Evolutionary conservation across 2,888 invertebrate genomes (phyloP).

Genomic region (Tetramorium bicarinatum): DNA sequence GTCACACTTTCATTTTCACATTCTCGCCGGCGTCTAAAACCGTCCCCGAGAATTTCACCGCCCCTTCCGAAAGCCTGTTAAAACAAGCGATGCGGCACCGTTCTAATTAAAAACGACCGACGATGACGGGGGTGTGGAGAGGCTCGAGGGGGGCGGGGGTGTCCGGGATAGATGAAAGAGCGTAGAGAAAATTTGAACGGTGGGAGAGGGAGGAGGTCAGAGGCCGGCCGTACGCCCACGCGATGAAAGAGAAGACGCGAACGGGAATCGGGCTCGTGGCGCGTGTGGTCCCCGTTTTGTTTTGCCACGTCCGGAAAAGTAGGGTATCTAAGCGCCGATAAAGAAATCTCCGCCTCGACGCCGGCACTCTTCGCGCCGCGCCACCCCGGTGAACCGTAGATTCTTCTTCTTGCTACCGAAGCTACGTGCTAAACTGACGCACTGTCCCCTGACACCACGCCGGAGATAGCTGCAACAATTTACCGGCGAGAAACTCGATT

Average conservation of each 20-base stretch:
- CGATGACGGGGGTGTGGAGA: background rate
- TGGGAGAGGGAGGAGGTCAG: background rate
- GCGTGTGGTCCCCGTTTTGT: slow-evolving; percentile 71
- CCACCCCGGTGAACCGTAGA: background rate
- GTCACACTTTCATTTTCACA: slow-evolving; percentile 51
- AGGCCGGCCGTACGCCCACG: slow-evolving; percentile 46
- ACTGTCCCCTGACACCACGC: background rate
- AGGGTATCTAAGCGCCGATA: slow-evolving; percentile 79
- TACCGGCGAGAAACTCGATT: slow-evolving; percentile 3
- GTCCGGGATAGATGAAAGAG: slow-evolving; percentile 34
- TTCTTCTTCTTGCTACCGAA: slow-evolving; percentile 7
- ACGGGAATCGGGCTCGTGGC: slow-evolving; percentile 47
- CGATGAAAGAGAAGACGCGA: slow-evolving; percentile 41
- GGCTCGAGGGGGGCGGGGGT: background rate
- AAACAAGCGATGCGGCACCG: slow-evolving; percentile 52
- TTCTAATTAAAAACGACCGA: slow-evolving; percentile 42
- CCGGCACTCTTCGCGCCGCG: background rate
- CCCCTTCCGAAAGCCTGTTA: slow-evolving; percentile 29
- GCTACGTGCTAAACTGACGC: slow-evolving; percentile 34
- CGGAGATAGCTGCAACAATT: background rate
- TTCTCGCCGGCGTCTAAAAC: slow-evolving; percentile 44
- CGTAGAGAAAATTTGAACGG: slow-evolving; percentile 17
- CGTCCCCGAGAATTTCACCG: slow-evolving; percentile 49
- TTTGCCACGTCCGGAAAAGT: slow-evolving; percentile 70
- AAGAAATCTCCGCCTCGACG: slow-evolving; percentile 70